Conservation (phyloP, 92 coral and sea anemone genomes). For the Epizoanthus fatuus region DNA sequence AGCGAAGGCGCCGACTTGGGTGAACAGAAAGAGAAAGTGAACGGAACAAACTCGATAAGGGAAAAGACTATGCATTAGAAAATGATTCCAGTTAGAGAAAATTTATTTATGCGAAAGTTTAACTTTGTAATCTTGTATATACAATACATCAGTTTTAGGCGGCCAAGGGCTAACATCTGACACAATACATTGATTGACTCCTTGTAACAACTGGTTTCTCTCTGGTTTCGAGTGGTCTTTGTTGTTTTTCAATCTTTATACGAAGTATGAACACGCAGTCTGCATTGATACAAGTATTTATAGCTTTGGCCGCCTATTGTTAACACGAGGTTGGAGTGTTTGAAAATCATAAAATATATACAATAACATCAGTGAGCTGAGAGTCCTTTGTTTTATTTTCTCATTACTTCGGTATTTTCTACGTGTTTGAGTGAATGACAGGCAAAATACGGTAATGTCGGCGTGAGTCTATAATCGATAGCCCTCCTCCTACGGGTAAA, state of each 20-base stretch:
- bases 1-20: slow-evolving; percentile 11
- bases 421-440: slow-evolving; percentile 19
- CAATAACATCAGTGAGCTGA: slow-evolving; percentile 18
- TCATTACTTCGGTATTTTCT: slow-evolving; percentile 14
- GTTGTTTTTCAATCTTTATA: slow-evolving; percentile 1
- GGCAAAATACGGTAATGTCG: not conserved
- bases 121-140: slow-evolving; percentile 20
- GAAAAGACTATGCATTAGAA: slow-evolving; percentile 6
- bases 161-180: not conserved
- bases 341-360: slow-evolving; percentile 19
- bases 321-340: slow-evolving; percentile 42
- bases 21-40: not conserved
- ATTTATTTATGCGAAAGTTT: slow-evolving; percentile 37
- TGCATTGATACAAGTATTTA: slow-evolving; percentile 33
- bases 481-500: slow-evolving; percentile 17
- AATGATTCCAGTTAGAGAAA: slow-evolving; percentile 8
- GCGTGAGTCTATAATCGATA: not conserved
- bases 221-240: slow-evolving; percentile 17
- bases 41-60: slow-evolving; percentile 1
- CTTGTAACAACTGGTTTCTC: not conserved
- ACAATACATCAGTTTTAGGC: not conserved
- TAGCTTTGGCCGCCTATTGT: slow-evolving; percentile 8
- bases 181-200: slow-evolving; percentile 22
- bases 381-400: slow-evolving; percentile 14
- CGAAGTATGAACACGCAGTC: slow-evolving; percentile 1